phyloP scores from a whole-genome alignment of 2,888 invertebrate species.

The Tipula lateralis region DNA sequence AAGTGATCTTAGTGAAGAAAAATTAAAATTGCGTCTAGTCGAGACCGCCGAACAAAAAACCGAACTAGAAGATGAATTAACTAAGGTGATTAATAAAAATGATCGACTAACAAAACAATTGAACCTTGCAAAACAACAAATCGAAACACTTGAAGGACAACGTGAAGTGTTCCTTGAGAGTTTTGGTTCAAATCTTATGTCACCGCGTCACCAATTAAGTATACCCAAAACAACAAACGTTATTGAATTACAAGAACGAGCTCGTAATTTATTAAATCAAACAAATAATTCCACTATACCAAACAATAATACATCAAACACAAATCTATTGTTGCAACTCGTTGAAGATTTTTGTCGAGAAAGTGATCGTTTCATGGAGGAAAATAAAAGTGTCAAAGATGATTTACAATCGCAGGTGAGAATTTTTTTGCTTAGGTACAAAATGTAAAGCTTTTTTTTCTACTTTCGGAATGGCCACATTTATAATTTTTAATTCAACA shows the following conservation, averaged over 20 bases:
- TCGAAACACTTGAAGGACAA: constrained; percentile 48
- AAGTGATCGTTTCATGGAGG: constrained; percentile 59
- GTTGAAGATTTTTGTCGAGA: constrained; percentile 60
- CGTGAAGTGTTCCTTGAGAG: constrained; percentile 53
- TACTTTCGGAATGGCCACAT: neutral
- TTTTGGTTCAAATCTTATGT: constrained; percentile 36
- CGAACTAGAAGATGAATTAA: constrained; percentile 57
- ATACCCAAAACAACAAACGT: constrained; percentile 42
- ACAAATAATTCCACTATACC: constrained; percentile 37
- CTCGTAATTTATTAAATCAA: constrained; percentile 44
- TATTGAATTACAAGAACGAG: constrained; percentile 45
- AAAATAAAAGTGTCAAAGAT: constrained; percentile 60
- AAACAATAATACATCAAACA: constrained; percentile 36
- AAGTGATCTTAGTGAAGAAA: constrained; percentile 39
- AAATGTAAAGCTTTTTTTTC: neutral
- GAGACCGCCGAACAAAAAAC: constrained; percentile 48
- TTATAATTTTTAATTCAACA: neutral
- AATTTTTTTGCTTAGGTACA: neutral
- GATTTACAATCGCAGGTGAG: constrained; percentile 71
- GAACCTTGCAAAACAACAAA: constrained; percentile 46
- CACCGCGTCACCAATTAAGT: constrained; percentile 39
- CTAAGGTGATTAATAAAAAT: constrained; percentile 56
- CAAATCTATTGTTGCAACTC: constrained; percentile 51
- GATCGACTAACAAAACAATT: constrained; percentile 54
- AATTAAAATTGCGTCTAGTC: constrained; percentile 51